These are phyloP conservation scores for Apodemia zela DNA, from an alignment of 2,888 invertebrate genomes.

Conservation along the genomic window DNA sequence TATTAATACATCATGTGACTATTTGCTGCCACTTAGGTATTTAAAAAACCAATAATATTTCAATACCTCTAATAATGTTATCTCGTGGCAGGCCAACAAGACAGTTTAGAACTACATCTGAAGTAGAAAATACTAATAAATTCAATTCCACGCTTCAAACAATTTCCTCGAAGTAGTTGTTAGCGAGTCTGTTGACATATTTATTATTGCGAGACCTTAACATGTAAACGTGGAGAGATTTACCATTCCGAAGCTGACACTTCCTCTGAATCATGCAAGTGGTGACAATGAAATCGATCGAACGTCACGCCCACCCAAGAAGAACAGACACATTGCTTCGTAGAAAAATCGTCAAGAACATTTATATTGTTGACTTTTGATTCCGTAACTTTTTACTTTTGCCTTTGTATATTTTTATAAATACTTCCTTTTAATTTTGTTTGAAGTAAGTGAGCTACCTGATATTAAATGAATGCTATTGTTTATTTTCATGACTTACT, in stretches of 20 bases:
- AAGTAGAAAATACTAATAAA: constrained; percentile 12
- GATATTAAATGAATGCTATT: too few species aligned
- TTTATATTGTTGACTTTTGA: constrained; percentile 25
- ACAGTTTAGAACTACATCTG: neutral
- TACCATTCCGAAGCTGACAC: constrained; percentile 37
- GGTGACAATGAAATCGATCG: constrained; percentile 44
- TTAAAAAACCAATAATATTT: too few species aligned
- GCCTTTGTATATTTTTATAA: neutral
- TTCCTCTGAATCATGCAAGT: constrained; percentile 39
- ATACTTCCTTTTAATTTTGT: neutral
- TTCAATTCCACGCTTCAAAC: constrained; percentile 19
- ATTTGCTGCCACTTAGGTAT: too few species aligned
- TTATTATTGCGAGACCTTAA: constrained; percentile 27
- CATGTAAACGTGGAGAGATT: constrained; percentile 31
- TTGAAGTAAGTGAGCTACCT: too few species aligned
- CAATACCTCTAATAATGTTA: too few species aligned
- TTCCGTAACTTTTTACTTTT: constrained; percentile 14
- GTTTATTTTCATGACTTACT: too few species aligned
- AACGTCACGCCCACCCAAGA: constrained; percentile 56
- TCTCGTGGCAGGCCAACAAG: too few species aligned
- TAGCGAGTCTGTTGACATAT: constrained; percentile 23
- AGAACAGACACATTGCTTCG: constrained; percentile 40
- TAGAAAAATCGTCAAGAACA: constrained; percentile 41
- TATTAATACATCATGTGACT: too few species aligned
- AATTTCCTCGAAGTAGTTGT: constrained; percentile 21